Evolutionary conservation across 1,140 invertebrate genomes (phyloP), one percentile per base, ranked within the genome.

Genomic region (Schlechtendalia chinensis): DNA sequence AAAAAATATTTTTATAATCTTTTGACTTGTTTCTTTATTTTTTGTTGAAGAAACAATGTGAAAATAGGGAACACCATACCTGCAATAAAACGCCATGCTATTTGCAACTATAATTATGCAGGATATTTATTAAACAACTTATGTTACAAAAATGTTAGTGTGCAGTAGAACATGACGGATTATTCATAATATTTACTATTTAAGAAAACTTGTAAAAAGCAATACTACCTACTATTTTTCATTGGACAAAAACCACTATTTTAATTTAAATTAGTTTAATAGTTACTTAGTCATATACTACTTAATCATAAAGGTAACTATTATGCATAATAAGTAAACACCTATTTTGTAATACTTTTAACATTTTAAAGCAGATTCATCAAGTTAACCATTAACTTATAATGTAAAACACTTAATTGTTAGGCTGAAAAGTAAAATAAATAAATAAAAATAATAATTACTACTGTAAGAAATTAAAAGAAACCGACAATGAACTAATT

Each of bases 231-330:
- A 16, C 5, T 47, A 22, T 45, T 45, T 16, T 14, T 67, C 45
- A 29, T 32, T 19, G 27, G 47, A 24, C 16, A 50, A 69, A 39
- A 24, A 69, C n/a, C 22, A 24, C 8, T 8, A 2, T 59, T 14
- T 27, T 24, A 50, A 47, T 24, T 19, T 3, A 39, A 67, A 67
- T 12, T 67, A 24, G 63, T 67, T 45, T 22, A 45, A 45, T 2
- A 19, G 10, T 19, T 12, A 14, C 45, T 67, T 39, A 69, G 16
- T 47, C 22, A 39, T 69, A 45, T 5, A 47, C 39, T 5, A 47
- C 39, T 69, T 69, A 69, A 47, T 69, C n/a, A 69, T 69, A 50
- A 17, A 69, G 67, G 67, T 69, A 69, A 69, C 67, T 50, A 50
- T 27, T 11, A 50, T 50, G 27, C 39, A 69, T 24, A 45, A 27